Percentiles rank a stretch among this genome's conserved stretches.
Evolutionary conservation across 2,113 vertebrate genomes (phyloP).

Genomic region (Peromyscus maniculatus): DNA sequence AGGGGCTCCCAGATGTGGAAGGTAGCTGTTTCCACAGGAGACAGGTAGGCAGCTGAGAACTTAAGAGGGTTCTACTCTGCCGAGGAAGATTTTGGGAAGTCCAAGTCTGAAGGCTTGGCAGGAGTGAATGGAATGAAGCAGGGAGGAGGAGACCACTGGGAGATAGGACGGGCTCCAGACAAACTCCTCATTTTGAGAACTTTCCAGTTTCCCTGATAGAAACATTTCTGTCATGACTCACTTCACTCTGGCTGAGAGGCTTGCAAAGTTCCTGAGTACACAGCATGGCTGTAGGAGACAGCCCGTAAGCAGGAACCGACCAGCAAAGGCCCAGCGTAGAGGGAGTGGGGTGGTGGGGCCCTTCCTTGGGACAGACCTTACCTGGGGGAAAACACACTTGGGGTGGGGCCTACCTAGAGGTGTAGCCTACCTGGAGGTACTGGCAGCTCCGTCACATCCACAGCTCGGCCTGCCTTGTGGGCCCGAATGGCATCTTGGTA

Average conservation of each 20-base stretch:
- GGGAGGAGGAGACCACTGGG: background rate
- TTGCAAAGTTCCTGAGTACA: background rate
- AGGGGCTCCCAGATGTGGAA: background rate
- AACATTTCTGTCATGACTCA: background rate
- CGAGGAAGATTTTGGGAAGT: background rate
- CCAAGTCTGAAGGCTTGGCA: background rate
- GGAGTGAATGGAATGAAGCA: background rate
- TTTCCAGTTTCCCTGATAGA: background rate
- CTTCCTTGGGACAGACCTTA: background rate
- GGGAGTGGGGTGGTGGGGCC: no score
- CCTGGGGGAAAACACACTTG: no score
- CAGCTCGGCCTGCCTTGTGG: conserved; percentile 90
- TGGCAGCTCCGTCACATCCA: conserved; percentile 92
- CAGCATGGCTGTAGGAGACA: background rate
- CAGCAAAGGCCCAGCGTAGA: background rate
- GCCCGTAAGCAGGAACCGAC: fast-evolving
- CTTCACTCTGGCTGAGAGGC: background rate
- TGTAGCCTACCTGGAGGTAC: conserved; percentile 92
- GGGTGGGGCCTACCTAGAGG: background rate
- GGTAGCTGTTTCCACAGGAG: background rate
- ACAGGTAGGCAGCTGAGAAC: background rate
- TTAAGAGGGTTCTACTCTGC: background rate
- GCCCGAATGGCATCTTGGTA: conserved; percentile 94
- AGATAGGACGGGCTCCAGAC: background rate
- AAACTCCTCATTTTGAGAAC: background rate